A percentile compares a stretch with the other conserved stretches of the same genome.
phyloP scores from a whole-genome alignment of 2,888 invertebrate species.

The Neria commutata region DNA sequence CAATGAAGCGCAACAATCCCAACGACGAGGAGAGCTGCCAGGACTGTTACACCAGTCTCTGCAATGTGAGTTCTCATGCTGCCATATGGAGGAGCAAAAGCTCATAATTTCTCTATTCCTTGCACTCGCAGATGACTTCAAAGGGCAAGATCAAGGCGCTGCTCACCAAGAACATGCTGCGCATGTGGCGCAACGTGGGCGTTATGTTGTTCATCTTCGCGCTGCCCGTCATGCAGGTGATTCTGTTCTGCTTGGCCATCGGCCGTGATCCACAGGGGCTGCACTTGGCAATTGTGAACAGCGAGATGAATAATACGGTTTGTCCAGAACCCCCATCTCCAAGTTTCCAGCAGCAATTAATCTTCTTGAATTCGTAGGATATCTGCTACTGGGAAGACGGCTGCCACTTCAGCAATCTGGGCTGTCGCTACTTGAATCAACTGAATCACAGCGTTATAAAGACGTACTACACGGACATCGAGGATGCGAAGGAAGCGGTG shows the following conservation, averaged over 20 bases:
- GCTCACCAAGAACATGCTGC: slow-evolving; percentile 84
- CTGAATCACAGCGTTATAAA: slow-evolving; percentile 77
- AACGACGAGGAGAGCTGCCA: slow-evolving; percentile 55
- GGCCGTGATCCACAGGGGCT: slow-evolving; percentile 85
- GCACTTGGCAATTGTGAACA: slow-evolving; percentile 78
- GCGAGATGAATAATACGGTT: slow-evolving; percentile 67
- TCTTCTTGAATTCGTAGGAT: slow-evolving; percentile 36
- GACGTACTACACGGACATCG: slow-evolving; percentile 71
- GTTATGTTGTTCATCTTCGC: slow-evolving; percentile 94
- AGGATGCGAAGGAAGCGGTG: slow-evolving; percentile 75
- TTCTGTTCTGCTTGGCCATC: slow-evolving; percentile 90
- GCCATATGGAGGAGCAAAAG: slow-evolving; percentile 9
- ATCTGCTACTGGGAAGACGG: slow-evolving; percentile 62
- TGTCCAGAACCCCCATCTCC: slow-evolving; percentile 7
- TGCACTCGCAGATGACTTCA: slow-evolving; percentile 69
- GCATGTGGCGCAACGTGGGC: slow-evolving; percentile 92
- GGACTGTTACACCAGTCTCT: slow-evolving; percentile 53
- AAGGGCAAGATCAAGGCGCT: slow-evolving; percentile 83
- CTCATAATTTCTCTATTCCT: not conserved
- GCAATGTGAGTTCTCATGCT: slow-evolving; percentile 47
- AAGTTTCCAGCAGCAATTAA: not conserved
- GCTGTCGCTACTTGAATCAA: slow-evolving; percentile 80
- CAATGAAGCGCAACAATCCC: slow-evolving; percentile 48
- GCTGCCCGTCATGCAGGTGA: slow-evolving; percentile 92
- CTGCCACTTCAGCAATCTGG: slow-evolving; percentile 75